A percentile compares a stretch with the other conserved stretches of the same genome.
Evolutionary conservation across 2,113 vertebrate species (phyloP).

Genomic region (Mustela lutreola): DNA sequence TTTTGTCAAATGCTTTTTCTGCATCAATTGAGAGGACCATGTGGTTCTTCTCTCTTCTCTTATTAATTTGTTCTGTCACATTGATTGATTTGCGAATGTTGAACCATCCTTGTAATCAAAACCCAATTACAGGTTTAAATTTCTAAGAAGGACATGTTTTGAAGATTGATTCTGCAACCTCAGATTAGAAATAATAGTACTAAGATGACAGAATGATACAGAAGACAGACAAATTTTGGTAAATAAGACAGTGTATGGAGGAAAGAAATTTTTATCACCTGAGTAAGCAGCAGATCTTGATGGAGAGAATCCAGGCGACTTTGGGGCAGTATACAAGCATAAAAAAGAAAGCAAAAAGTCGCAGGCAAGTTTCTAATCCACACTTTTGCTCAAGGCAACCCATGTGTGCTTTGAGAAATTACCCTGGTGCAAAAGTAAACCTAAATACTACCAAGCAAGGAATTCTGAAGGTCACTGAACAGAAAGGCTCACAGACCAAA

Average conservation of each 20-base stretch:
- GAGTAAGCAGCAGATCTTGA: neutral
- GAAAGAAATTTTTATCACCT: neutral
- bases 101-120: neutral
- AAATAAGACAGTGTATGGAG: neutral
- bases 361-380: neutral
- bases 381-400: neutral
- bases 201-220: neutral
- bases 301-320: neutral
- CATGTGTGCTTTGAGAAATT: neutral
- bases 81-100: too few species aligned
- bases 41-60: too few species aligned
- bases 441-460: neutral
- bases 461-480: neutral
- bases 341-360: neutral
- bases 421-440: neutral
- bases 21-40: too few species aligned
- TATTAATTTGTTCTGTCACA: too few species aligned
- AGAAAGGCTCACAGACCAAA: neutral
- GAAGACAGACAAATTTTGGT: neutral
- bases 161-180: neutral
- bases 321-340: neutral
- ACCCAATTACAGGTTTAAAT: neutral
- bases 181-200: neutral
- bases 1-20: too few species aligned
- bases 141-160: neutral